Conservation (phyloP, 2,113 vertebrate genomes). For the Pagrus major region DNA sequence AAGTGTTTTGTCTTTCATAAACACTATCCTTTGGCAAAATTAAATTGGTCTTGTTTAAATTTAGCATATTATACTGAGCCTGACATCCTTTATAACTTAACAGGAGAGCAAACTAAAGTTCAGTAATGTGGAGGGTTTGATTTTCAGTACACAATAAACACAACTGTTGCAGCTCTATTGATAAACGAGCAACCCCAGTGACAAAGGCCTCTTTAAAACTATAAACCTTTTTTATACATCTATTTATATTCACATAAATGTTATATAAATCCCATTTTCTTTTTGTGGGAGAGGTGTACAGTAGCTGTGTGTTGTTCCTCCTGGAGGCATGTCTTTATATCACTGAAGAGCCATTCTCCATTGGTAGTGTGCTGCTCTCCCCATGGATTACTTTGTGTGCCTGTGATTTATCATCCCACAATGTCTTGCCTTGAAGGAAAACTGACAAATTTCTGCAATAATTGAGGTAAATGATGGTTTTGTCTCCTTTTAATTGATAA, state of each 20-base stretch:
- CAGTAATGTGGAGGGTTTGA: background rate
- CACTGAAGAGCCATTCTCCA: conserved; percentile 62
- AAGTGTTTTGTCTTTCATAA: background rate
- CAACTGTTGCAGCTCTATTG: conserved; percentile 3
- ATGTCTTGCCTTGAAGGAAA: conserved; percentile 66
- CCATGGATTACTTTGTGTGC: conserved; percentile 57
- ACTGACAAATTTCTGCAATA: conserved; percentile 75
- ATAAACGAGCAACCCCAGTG: conserved; percentile 38
- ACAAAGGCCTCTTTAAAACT: conserved; percentile 31
- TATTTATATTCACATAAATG: conserved; percentile 63
- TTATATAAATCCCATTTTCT: conserved; percentile 50
- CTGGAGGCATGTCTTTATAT: conserved; percentile 65
- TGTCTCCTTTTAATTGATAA: conserved; percentile 57
- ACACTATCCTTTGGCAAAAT: background rate
- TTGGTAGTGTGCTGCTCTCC: conserved; percentile 54
- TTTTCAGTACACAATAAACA: conserved; percentile 2
- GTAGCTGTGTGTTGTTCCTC: conserved; percentile 40
- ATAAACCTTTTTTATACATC: conserved; percentile 48
- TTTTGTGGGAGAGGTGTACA: conserved; percentile 39
- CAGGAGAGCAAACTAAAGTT: background rate
- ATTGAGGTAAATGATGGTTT: conserved; percentile 80
- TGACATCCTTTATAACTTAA: background rate
- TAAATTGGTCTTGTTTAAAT: background rate
- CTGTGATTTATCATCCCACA: conserved; percentile 74
- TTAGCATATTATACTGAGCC: background rate